Base-by-base conservation (phyloP, 1,140 invertebrate genomes). In the Camponotus pennsylvanicus region DNA sequence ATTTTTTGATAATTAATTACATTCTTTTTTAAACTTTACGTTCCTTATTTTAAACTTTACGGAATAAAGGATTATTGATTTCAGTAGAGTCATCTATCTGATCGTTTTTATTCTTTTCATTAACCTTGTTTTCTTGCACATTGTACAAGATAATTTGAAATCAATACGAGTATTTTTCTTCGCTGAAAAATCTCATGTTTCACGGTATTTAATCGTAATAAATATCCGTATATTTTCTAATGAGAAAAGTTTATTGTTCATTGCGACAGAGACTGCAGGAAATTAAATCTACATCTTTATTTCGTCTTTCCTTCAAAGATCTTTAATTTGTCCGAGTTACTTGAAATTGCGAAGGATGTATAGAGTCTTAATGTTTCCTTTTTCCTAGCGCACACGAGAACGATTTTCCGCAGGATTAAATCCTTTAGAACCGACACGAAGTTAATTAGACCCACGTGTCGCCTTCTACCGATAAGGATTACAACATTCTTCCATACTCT, bases 361-460 rank as follows among this genome's bases (percentile, higher is more conserved):
- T 27, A 27, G 86, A 86, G 71, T 89, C 82, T 69, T 71, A 61
- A 73, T 59, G 59, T 89, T 89, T 89, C 67, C 88, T 77, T 32
- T 42, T 9, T 40, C 21, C 15, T 37, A 49, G 18, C 67, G 66
- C 34, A 37, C 73, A 59, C 34, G 52, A 80, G 49, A 87, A 89
- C 64, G 69, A 32, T 91, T 84, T 88, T 90, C 87, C 76, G 42
- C 80, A 73, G 87, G 90, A 91, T 91, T 91, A 91, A 91, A 91
- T 91, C 82, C 88, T 71, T 52, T 37, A 66, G 85, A 85, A 88
- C 64, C 49, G 80, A 64, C 75, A 64, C 83, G 64, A 87, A 91
- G 86, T 91, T 91, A 89, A 92, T 91, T 91, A 88, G 84, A 88
- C 49, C 80, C 86, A 88, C 88, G 86, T 88, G 90, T 91, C 80